Evolutionary conservation across 2,113 vertebrate genomes (phyloP), one percentile per base, ranked within the genome.

Genomic region (Hyaena hyaena): DNA sequence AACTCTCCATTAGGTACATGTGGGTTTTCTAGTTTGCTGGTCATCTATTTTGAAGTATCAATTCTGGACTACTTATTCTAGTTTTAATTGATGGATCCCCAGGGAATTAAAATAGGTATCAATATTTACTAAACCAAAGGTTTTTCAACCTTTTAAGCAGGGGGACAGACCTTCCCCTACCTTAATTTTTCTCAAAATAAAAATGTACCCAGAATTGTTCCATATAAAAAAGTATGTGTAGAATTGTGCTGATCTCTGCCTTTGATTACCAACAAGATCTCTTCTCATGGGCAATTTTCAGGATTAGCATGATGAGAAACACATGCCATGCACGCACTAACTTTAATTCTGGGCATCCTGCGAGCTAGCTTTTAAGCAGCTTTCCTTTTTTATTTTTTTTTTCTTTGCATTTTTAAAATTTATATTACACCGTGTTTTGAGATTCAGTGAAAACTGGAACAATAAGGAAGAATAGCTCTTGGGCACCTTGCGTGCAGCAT

Each of bases 21-120:
- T 50, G 31, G 4, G 17, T n/a, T 91, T 88, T 83, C 12, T 83
- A 93, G 53, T 69, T 86, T 91, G 26, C 12, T 92, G 14, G 6
- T 82, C 26, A 28, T 92, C 24, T 83, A 7, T 50, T 87, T 91
- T 45, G 74, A 86, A 83, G 10, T 31, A 89, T 79, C 43, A 66
- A 65, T 94, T 97, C 48, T 95, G 35, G 7, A 53, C 55, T 93
- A 39, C 39, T 48, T 82, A 90, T 66, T 87, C 24, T 50, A 85
- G n/a, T 65, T 94, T 80, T 76, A 79, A 92, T 31, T 91, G 39
- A 63, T 94, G 26, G 23, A 55, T 93, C 31, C 7, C 17, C 33
- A 91, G 73, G 16, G 33, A 88, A 69, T 90, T 68, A 81, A 82
- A 63, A 58, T 23, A 73, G 9, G 8, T 86, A 66, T 97, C 39